A percentile compares a stretch with the other conserved stretches of the same genome.
Conservation (phyloP, 2,113 vertebrate species). For the Pluvianellus socialis region DNA sequence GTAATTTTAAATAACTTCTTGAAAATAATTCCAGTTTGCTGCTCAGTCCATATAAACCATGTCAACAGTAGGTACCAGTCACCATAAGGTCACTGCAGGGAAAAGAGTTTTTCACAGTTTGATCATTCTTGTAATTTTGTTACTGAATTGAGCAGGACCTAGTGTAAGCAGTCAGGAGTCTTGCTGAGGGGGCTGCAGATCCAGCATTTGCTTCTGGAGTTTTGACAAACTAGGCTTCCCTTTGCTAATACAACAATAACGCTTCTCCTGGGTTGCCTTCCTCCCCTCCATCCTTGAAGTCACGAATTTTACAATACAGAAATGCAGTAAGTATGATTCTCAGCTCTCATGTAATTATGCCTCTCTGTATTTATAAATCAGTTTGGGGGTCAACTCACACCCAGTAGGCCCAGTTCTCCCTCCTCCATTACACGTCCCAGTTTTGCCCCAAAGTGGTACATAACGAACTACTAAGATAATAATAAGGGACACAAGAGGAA, state of each 20-base stretch:
- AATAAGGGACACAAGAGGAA: background rate
- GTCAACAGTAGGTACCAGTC: background rate
- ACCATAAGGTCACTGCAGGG: background rate
- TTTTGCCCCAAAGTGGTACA: background rate
- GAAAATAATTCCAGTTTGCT: background rate
- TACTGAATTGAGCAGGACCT: background rate
- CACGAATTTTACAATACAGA: background rate
- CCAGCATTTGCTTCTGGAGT: background rate
- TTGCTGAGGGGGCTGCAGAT: background rate
- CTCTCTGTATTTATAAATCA: background rate
- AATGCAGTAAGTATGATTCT: background rate
- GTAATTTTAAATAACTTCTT: background rate
- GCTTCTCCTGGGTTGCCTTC: background rate
- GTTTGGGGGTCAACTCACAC: background rate
- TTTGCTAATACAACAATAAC: background rate
- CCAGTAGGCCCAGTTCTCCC: background rate
- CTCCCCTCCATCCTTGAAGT: background rate
- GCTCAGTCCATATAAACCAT: background rate
- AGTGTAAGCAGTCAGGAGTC: no score
- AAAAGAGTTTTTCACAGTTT: background rate
- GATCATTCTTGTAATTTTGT: background rate
- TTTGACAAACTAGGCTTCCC: background rate
- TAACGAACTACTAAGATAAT: background rate
- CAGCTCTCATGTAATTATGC: background rate
- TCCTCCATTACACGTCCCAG: background rate